Evolutionary conservation across 2,113 vertebrate genomes (phyloP).

Genomic region (Gallinago paraguaiae): DNA sequence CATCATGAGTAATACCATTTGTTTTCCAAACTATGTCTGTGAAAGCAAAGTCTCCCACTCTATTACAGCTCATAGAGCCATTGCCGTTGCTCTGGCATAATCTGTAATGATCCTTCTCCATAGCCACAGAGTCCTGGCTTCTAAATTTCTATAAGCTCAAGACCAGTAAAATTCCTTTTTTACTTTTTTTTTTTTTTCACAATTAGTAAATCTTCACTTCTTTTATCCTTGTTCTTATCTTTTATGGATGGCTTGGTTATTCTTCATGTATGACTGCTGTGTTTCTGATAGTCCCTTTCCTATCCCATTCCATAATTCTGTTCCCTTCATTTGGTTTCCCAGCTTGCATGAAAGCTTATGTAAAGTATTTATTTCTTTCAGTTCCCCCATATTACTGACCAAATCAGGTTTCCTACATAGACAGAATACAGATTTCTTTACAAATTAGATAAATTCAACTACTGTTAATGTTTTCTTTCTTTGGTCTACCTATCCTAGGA

Average conservation of each 20-base stretch:
- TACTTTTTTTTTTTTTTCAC: too few relatives aligned
- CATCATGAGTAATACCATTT: neutral
- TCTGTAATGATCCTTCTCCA: neutral
- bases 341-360: neutral
- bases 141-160: neutral
- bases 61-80: neutral
- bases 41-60: neutral
- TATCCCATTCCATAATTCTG: neutral
- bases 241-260: neutral
- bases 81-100: neutral
- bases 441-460: neutral
- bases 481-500: neutral
- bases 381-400: neutral
- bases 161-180: neutral
- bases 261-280: neutral
- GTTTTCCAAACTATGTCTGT: neutral
- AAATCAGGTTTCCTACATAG: neutral
- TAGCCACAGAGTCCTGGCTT: neutral
- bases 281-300: neutral
- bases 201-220: neutral
- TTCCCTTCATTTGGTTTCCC: neutral
- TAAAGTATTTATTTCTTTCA: neutral
- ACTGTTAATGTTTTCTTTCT: neutral
- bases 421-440: neutral
- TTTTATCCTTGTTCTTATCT: neutral